Conservation (phyloP, 2,888 invertebrate species). For the Calephelis perditalis region DNA sequence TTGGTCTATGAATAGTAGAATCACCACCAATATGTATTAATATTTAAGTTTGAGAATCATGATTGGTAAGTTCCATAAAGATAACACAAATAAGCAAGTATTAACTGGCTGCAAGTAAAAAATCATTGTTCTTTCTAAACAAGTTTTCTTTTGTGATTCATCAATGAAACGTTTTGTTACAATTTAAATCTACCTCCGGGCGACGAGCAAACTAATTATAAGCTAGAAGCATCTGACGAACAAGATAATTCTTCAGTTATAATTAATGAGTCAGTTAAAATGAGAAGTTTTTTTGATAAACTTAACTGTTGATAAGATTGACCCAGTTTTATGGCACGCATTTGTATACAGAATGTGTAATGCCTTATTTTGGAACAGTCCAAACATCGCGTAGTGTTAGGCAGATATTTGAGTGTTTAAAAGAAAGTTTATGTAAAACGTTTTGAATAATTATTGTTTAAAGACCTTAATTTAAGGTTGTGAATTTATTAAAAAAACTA, state of each 20-base stretch:
- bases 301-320: neutral
- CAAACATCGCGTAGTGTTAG: too few relatives aligned
- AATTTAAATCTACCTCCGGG: slow-evolving; percentile 15
- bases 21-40: too few relatives aligned
- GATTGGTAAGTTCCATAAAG: neutral
- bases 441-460: too few relatives aligned
- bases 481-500: too few relatives aligned
- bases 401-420: too few relatives aligned
- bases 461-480: too few relatives aligned
- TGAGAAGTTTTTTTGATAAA: neutral
- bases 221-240: slow-evolving; percentile 1
- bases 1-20: too few relatives aligned
- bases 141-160: slow-evolving; percentile 11
- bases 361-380: too few relatives aligned
- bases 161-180: neutral
- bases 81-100: neutral
- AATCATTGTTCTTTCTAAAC: slow-evolving; percentile 7
- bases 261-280: slow-evolving; percentile 6
- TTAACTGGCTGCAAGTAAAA: neutral
- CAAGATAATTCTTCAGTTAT: slow-evolving; percentile 4
- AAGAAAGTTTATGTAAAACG: too few relatives aligned
- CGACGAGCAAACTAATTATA: slow-evolving; percentile 11
- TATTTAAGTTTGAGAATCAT: too few relatives aligned
- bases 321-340: neutral
- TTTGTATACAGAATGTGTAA: neutral